phyloP scores from a whole-genome alignment of 2,888 invertebrate genomes.

The Drepana falcataria region DNA sequence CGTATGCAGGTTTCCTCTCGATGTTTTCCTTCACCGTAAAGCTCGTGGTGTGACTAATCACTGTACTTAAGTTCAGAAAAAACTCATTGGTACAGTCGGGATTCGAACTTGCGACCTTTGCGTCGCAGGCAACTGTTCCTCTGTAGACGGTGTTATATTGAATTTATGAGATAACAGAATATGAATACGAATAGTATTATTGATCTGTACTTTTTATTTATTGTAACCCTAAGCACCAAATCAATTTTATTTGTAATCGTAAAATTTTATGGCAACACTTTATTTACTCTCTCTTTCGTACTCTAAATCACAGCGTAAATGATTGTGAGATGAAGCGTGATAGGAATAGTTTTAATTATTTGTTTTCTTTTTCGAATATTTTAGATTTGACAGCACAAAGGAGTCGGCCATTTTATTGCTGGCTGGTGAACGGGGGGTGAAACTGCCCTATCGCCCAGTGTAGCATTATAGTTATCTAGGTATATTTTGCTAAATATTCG shows the following conservation, averaged over 20 bases:
- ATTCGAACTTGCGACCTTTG: too few relatives aligned
- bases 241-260: not conserved
- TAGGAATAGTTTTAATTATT: conserved; percentile 64
- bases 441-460: conserved; percentile 46
- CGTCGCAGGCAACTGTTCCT: too few relatives aligned
- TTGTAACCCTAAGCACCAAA: not conserved
- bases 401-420: conserved; percentile 76
- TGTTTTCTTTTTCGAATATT: conserved; percentile 68
- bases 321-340: conserved; percentile 54
- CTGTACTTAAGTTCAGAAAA: too few relatives aligned
- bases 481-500: conserved; percentile 47
- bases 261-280: conserved; percentile 34
- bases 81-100: too few relatives aligned
- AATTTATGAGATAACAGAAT: too few relatives aligned
- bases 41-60: too few relatives aligned
- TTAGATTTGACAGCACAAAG: conserved; percentile 75
- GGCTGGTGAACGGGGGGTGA: conserved; percentile 47
- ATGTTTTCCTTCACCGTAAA: too few relatives aligned
- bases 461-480: conserved; percentile 46
- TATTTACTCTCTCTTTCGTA: conserved; percentile 44
- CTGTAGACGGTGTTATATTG: too few relatives aligned
- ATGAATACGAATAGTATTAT: too few relatives aligned
- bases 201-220: too few relatives aligned
- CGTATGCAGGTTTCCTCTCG: too few relatives aligned
- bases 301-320: conserved; percentile 39